These are phyloP conservation scores for Nixonia krombeini DNA, from an alignment of 1,140 invertebrate species.

Conservation along the genomic window DNA sequence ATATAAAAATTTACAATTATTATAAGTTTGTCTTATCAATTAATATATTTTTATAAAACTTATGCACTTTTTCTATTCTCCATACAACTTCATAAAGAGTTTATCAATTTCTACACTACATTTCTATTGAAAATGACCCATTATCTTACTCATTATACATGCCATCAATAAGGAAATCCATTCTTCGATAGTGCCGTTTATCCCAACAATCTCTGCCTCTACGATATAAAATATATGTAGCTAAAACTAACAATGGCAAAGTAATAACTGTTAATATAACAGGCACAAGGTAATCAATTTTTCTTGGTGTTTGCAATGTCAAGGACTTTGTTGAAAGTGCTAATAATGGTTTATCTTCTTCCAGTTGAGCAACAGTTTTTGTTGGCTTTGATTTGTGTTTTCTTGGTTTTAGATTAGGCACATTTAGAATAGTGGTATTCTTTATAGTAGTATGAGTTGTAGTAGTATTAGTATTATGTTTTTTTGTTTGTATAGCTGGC, in stretches of 20 bases:
- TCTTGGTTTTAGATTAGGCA: constrained; percentile 23
- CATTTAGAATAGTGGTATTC: background rate
- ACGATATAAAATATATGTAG: constrained; percentile 76
- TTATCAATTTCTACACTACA: too few species aligned
- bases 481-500: too few species aligned
- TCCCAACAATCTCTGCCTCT: constrained; percentile 81
- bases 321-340: constrained; percentile 46
- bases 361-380: constrained; percentile 56
- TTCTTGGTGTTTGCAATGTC: constrained; percentile 52
- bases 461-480: too few species aligned
- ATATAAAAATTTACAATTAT: too few species aligned
- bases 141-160: constrained; percentile 85
- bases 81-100: background rate
- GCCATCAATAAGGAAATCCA: constrained; percentile 85
- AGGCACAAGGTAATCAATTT: constrained; percentile 76
- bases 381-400: constrained; percentile 64
- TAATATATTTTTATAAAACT: background rate
- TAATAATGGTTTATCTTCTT: constrained; percentile 55
- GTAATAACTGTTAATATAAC: constrained; percentile 77
- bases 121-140: too few species aligned
- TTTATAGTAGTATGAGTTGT: background rate
- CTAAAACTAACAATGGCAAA: constrained; percentile 76
- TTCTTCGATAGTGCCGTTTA: constrained; percentile 82
- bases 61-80: too few species aligned
- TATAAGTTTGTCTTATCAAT: too few species aligned